Evolutionary conservation across 2,888 invertebrate species (phyloP).

Genomic region (Pedicia rivosa): DNA sequence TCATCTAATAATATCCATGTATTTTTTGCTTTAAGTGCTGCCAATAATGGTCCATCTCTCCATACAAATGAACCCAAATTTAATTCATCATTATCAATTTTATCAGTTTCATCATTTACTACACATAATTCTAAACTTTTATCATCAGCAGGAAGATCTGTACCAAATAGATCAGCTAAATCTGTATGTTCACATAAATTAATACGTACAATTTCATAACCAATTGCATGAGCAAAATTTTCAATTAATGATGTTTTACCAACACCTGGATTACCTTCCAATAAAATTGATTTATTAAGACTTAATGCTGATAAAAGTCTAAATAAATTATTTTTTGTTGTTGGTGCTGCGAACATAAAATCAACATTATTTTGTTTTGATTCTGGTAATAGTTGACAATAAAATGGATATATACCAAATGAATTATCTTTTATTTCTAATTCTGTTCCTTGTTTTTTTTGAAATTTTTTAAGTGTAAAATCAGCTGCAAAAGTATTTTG

Average conservation of each 20-base stretch:
- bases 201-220: slow-evolving; percentile 74
- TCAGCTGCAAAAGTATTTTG: slow-evolving; percentile 28
- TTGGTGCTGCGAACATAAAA: slow-evolving; percentile 64
- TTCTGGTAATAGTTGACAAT: slow-evolving; percentile 20
- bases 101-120: slow-evolving; percentile 11
- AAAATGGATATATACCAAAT: slow-evolving; percentile 71
- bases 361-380: slow-evolving; percentile 15
- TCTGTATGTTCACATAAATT: slow-evolving; percentile 99
- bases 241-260: slow-evolving; percentile 94
- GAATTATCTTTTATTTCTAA: slow-evolving; percentile 15
- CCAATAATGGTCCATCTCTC: slow-evolving; percentile 90
- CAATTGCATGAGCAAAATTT: slow-evolving; percentile 71
- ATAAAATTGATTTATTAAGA: slow-evolving; percentile 76
- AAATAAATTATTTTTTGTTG: slow-evolving; percentile 65
- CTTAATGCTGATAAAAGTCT: slow-evolving; percentile 79
- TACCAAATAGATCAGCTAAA: slow-evolving; percentile 93
- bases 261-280: slow-evolving; percentile 97
- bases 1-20: slow-evolving; percentile 97
- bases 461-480: slow-evolving; percentile 24
- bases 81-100: slow-evolving; percentile 5
- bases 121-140: slow-evolving; percentile 25
- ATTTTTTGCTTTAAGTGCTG: slow-evolving; percentile 70
- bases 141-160: slow-evolving; percentile 89
- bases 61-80: slow-evolving; percentile 79
- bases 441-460: slow-evolving; percentile 24